Evolutionary conservation across 2,113 vertebrate species (phyloP).

Genomic region (Microtus montanus): DNA sequence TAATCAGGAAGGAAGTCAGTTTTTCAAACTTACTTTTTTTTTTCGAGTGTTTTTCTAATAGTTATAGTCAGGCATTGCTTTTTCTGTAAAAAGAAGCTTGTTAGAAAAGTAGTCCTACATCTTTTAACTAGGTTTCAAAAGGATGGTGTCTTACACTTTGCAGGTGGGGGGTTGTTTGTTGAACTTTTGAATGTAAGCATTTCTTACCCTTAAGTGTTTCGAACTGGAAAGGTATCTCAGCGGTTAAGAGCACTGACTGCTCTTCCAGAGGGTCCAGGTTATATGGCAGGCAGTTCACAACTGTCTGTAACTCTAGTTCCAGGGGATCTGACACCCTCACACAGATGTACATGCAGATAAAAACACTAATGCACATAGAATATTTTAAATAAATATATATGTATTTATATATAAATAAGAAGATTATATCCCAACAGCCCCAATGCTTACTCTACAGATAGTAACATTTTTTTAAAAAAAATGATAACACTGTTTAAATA

Average conservation of each 20-base stretch:
- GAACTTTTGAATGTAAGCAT: neutral
- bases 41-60: neutral
- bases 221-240: neutral
- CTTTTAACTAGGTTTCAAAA: conserved; percentile 1
- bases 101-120: neutral
- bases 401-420: no score
- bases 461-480: conserved; percentile 72
- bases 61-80: neutral
- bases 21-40: neutral
- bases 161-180: neutral
- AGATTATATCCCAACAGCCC: conserved; percentile 83
- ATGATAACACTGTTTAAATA: conserved; percentile 83
- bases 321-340: neutral
- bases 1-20: conserved; percentile 65
- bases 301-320: neutral
- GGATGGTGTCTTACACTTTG: neutral
- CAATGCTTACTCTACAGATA: conserved; percentile 82
- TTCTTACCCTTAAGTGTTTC: neutral
- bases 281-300: neutral
- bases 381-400: no score
- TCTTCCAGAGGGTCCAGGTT: neutral
- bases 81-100: neutral
- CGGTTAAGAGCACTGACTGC: neutral
- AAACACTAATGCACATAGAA: neutral
- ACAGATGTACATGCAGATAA: neutral